phyloP scores from a whole-genome alignment of 2,113 vertebrate genomes.

The Callorhinus ursinus region DNA sequence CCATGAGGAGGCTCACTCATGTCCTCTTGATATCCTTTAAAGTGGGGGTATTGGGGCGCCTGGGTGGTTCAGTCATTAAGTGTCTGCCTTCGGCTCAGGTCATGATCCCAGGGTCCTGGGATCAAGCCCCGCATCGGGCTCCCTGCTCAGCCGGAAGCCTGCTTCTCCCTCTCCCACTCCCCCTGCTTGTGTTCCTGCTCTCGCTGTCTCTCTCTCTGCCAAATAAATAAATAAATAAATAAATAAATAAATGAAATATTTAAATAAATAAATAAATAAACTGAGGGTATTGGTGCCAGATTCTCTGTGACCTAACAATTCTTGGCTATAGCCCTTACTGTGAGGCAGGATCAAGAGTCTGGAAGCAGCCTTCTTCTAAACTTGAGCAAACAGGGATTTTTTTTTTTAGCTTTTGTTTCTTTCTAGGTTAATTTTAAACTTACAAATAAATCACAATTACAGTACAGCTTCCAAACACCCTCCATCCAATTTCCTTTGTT shows the following conservation, averaged over 20 bases:
- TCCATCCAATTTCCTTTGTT: background rate
- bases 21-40: background rate
- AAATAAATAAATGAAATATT: too few species aligned
- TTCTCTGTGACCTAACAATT: background rate
- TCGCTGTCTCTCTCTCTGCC: too few species aligned
- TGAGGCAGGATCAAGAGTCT: background rate
- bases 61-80: too few species aligned
- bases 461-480: fast-evolving
- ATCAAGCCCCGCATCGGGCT: too few species aligned
- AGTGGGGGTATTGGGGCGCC: background rate
- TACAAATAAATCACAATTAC: background rate
- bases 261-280: too few species aligned
- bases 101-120: too few species aligned
- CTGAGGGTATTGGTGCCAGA: background rate
- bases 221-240: too few species aligned
- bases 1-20: background rate
- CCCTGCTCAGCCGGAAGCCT: too few species aligned
- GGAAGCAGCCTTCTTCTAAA: background rate
- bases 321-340: background rate
- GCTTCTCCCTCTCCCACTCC: too few species aligned
- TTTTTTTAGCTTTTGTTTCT: background rate
- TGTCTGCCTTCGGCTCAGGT: too few species aligned
- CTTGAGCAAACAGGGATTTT: background rate
- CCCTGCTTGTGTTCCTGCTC: too few species aligned
- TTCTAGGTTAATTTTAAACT: background rate